Conservation (phyloP, 2,888 invertebrate species). For the Nephrotoma guestfalica region DNA sequence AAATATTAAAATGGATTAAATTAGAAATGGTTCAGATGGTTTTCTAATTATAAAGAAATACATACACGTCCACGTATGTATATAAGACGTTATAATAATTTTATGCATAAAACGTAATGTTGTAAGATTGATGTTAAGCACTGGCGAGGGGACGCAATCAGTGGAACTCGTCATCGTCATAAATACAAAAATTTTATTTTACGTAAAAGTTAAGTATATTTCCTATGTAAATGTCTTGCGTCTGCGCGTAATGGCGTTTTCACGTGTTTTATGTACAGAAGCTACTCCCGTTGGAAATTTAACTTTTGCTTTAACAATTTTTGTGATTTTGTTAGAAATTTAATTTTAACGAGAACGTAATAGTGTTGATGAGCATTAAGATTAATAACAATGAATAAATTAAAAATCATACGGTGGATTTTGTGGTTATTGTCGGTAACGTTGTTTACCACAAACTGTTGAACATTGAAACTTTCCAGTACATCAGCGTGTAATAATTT, state of each 20-base stretch:
- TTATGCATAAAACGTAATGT: not conserved
- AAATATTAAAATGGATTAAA: not conserved
- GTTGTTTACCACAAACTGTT: too few relatives aligned
- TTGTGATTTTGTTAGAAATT: too few relatives aligned
- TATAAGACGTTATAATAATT: not conserved
- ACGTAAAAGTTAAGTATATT: not conserved
- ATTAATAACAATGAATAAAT: too few relatives aligned
- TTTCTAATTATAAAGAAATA: not conserved
- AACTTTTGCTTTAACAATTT: too few relatives aligned
- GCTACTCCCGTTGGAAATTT: not conserved
- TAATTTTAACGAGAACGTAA: too few relatives aligned
- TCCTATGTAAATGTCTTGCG: not conserved
- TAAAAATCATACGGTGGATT: too few relatives aligned
- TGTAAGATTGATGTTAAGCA: not conserved
- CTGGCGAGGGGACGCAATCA: not conserved
- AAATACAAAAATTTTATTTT: not conserved
- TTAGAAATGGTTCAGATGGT: not conserved
- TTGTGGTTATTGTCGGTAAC: too few relatives aligned
- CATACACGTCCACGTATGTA: not conserved
- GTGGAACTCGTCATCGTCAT: not conserved
- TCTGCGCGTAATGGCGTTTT: not conserved
- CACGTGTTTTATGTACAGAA: not conserved
- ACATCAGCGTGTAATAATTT: too few relatives aligned
- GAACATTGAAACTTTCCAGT: too few relatives aligned
- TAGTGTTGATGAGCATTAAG: too few relatives aligned